Conservation (phyloP, 2,113 vertebrate species). For the Odontesthes bonariensis region DNA sequence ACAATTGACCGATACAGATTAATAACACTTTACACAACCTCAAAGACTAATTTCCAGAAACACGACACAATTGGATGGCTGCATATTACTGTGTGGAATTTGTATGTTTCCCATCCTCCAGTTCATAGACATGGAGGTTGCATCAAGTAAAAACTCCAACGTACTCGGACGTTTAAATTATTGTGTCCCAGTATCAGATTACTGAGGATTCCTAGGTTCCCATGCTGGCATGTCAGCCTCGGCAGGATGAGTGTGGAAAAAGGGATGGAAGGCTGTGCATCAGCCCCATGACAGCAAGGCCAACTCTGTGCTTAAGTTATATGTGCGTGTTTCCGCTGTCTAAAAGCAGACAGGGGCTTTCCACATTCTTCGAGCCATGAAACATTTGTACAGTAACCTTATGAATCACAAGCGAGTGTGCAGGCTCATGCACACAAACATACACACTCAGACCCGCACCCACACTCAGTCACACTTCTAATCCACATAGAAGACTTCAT, state of each 20-base stretch:
- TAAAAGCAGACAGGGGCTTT: slow-evolving; percentile 77
- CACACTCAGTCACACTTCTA: slow-evolving; percentile 55
- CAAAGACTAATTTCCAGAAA: not conserved
- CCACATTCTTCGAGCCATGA: slow-evolving; percentile 67
- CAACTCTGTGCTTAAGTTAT: slow-evolving; percentile 13
- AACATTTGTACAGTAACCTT: slow-evolving; percentile 66
- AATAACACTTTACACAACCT: not conserved
- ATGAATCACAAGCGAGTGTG: slow-evolving; percentile 77
- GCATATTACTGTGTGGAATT: not conserved
- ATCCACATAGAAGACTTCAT: slow-evolving; percentile 37
- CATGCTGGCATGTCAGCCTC: not conserved
- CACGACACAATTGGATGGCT: not conserved
- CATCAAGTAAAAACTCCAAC: slow-evolving; percentile 11
- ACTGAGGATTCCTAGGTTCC: not conserved
- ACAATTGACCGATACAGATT: not conserved
- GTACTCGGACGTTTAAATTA: not conserved
- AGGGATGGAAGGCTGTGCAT: slow-evolving; percentile 24
- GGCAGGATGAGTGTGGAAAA: slow-evolving; percentile 23
- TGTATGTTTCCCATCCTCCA: not conserved
- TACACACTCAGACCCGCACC: slow-evolving; percentile 43
- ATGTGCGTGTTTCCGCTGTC: slow-evolving; percentile 61
- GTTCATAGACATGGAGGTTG: not conserved
- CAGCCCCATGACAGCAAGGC: slow-evolving; percentile 13
- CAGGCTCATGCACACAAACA: slow-evolving; percentile 31
- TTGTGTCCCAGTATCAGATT: not conserved